These are phyloP conservation scores for Festucalex cinctus DNA, from an alignment of 2,113 vertebrate species.

Conservation along the genomic window DNA sequence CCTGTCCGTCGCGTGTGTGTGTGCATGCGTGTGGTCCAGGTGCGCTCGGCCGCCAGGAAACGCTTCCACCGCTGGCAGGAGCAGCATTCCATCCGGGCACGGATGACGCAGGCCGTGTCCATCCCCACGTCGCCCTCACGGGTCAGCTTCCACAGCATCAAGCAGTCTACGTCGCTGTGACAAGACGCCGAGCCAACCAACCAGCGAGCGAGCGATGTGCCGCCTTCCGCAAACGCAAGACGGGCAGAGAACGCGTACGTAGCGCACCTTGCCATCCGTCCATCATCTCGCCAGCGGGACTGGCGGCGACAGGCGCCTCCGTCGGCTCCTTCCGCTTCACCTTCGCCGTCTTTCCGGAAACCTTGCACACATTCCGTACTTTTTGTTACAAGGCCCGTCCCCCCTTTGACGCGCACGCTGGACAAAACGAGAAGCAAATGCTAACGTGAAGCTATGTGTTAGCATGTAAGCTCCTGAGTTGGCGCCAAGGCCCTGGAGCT, in stretches of 20 bases:
- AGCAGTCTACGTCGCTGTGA: conserved; percentile 81
- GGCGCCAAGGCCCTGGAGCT: too few species aligned
- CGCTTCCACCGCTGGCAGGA: conserved; percentile 94
- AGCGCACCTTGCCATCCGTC: conserved; percentile 33
- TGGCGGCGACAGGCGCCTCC: neutral
- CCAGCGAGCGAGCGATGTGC: too few species aligned
- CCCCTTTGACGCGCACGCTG: neutral
- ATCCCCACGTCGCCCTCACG: conserved; percentile 94
- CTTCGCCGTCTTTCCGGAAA: conserved; percentile 26
- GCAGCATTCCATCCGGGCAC: conserved; percentile 86
- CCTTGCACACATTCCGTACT: conserved; percentile 50
- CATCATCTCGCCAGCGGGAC: conserved; percentile 4
- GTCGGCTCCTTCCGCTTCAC: conserved; percentile 11
- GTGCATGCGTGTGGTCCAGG: conserved; percentile 63
- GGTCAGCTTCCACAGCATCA: conserved; percentile 98
- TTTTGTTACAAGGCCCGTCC: conserved; percentile 11
- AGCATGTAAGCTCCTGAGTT: too few species aligned
- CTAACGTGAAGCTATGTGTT: too few species aligned
- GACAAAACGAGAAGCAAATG: neutral
- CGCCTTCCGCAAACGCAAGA: too few species aligned
- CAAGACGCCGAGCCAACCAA: neutral
- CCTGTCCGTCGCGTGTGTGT: neutral
- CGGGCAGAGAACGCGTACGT: conserved; percentile 38
- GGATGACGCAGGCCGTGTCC: conserved; percentile 91
- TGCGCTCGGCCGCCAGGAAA: conserved; percentile 86